Conservation (phyloP, 2,797 vertebrate species). For the Tokudaia muenninki region DNA sequence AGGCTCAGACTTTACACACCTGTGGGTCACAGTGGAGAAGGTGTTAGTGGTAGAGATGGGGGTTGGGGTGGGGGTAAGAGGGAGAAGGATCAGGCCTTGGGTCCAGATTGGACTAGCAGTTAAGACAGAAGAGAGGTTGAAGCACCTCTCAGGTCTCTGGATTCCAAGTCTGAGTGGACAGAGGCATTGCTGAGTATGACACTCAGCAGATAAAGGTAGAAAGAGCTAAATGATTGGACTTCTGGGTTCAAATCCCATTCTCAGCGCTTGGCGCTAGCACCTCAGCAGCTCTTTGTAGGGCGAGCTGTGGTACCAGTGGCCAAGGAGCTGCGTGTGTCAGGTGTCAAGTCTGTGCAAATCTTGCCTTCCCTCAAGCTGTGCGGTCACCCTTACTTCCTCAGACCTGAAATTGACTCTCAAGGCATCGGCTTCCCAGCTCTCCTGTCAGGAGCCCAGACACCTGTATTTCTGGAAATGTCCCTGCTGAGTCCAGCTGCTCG, state of each 20-base stretch:
- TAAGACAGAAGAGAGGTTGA: not conserved
- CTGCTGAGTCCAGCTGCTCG: not conserved
- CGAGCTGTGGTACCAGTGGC: not conserved
- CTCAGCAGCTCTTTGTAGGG: not conserved
- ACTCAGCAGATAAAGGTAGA: not conserved
- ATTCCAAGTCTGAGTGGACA: not conserved
- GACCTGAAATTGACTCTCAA: not conserved
- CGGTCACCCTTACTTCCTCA: not conserved
- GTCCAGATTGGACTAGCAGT: not conserved
- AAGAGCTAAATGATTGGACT: not conserved
- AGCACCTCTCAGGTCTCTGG: not conserved
- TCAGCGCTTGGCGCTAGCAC: accelerated
- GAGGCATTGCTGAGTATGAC: not conserved
- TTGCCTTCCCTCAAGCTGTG: not conserved
- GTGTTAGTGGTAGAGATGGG: too few relatives aligned
- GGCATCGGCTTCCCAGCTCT: not conserved
- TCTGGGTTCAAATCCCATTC: not conserved
- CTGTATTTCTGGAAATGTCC: not conserved
- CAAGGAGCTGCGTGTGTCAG: accelerated
- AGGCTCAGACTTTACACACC: not conserved
- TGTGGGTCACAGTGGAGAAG: not conserved
- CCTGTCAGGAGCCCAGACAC: not conserved
- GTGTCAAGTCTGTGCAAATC: not conserved
- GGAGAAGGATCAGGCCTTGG: not conserved
- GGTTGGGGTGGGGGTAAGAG: not conserved